Percentiles rank a stretch among this genome's conserved stretches.
Conservation (phyloP, 1,140 invertebrate genomes). For the Pseudomyrmex flavicornis region DNA sequence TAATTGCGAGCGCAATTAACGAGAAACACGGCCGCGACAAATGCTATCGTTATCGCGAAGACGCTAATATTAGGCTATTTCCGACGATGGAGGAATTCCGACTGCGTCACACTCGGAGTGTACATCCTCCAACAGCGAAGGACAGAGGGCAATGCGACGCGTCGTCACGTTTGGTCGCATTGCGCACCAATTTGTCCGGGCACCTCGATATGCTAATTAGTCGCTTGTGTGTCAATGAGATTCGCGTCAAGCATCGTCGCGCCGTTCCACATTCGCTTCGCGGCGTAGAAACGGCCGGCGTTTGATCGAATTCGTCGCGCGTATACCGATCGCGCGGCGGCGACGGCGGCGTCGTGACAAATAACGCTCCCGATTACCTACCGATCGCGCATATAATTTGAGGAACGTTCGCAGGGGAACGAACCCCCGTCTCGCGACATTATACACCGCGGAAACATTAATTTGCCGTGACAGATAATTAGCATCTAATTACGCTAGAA, state of each 20-base stretch:
- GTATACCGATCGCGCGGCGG: too few relatives aligned
- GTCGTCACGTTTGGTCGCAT: conserved; percentile 35
- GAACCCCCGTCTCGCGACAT: background rate
- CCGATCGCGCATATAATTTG: conserved; percentile 8
- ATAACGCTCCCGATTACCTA: conserved; percentile 11
- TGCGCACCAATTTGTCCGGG: conserved; percentile 48
- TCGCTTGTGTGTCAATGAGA: conserved; percentile 62
- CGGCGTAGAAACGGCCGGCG: conserved; percentile 20
- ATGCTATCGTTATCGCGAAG: background rate
- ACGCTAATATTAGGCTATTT: conserved; percentile 4
- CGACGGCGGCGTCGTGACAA: conserved; percentile 17
- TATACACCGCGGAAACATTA: background rate
- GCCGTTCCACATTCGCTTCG: conserved; percentile 38
- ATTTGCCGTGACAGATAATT: background rate
- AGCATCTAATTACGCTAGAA: background rate
- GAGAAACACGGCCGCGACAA: conserved; percentile 3
- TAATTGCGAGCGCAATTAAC: conserved; percentile 46
- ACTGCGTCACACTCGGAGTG: background rate
- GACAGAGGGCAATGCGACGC: conserved; percentile 6
- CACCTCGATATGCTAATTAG: conserved; percentile 57
- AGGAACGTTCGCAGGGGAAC: background rate
- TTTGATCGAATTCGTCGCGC: conserved; percentile 34
- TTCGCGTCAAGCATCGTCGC: conserved; percentile 49
- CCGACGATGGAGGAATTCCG: background rate
- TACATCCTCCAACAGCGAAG: conserved; percentile 30